Evolutionary conservation across 92 coral and sea anemone species (phyloP), one percentile per base, ranked within the genome.

Genomic region (Porites lobata): DNA sequence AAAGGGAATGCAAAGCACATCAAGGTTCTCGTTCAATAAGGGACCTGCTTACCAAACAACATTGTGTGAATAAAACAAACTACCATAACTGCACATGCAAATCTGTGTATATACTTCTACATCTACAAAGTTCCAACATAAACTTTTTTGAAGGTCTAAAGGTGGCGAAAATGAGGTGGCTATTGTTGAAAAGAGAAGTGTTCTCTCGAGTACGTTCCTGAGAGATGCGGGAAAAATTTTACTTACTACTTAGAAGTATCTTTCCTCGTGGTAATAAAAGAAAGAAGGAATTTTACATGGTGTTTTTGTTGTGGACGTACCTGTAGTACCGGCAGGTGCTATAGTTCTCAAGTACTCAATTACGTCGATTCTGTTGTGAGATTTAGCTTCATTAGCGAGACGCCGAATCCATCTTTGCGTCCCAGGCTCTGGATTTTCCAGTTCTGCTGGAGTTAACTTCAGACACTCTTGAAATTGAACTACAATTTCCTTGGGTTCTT

Each of bases 321-420:
- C 78, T 1, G 62, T 73, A 50, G 62, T 73, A 11, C 62, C 78
- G 61, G 78, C 62, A 51, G 78, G 38, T 50, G 78, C 11, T 10
- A 73, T 73, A 63, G 21, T 20, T 18, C 78, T 51, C 21, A 73
- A 73, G 43, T 73, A 21, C 59, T 52, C 15, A 20, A 73, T 38
- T 1, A 73, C 11, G 59, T 73, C 78, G 9, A 4, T 52, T 15
- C 78, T 50, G 58, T 73, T 50, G 12, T 51, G 24, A 18, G 78
- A 73, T 73, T 73, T 73, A 51, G 78, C 78, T 14, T 11, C 11
- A 20, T 6, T 50, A 7, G 78, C 61, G 54, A 73, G 62, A 21
- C 63, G 5, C 8, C 78, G 78, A 20, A 73, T 51, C 78, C 58
- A 50, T 6, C 8, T n/a, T 52, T 51, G 50, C 7, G 78, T 50